Base-by-base conservation (phyloP, 2,888 invertebrate genomes). In the Aplocera efformata region DNA sequence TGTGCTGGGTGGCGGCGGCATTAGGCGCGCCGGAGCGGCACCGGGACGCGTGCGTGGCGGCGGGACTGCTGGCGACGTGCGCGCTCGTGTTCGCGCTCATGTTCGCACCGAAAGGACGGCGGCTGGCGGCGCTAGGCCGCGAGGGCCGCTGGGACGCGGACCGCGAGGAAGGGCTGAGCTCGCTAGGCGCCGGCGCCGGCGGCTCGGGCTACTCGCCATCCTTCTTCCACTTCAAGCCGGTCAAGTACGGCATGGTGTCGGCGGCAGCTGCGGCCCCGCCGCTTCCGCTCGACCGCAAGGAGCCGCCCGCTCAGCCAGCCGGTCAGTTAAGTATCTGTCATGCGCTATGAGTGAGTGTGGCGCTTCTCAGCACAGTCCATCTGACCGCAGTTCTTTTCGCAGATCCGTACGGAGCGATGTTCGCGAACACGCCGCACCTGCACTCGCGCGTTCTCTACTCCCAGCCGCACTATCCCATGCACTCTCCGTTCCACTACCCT, bases 21-120 rank as follows among this genome's bases (percentile, higher is more conserved):
- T 89, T 94, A 60, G 92, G 94, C 36, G 92, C 94, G 31, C 90
- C 92, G 43, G 95, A 96, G 66, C 90, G 93, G 51, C 94, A 95
- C 68, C 92, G 93, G 57, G 96, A 96, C 77, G 96, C 96, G 7
- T 96, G 96, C 80, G 90, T 97, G 37, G 97, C 97, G 10, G 96
- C 96, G 62, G 98, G 98, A 0, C 89, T 98, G 55, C 92, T 97
- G 30, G 92, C 94, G 38, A 96, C 95, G 8, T 94, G 96, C 50
- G 91, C 94, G 7, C 92, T 96, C 29, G 93, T 97, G 35, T 96
- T 98, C 80, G 91, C 96, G 59, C 93, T 97, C 41, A 97, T 98
- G 97, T 98, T 98, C 79, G 93, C 97, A 84, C 94, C 97, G 21
- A 97, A 95, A 85, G 97, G 97, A 20, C 90, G 97, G 25, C 96